phyloP scores from a whole-genome alignment of 2,113 vertebrate species.

The Mastomys natalensis region DNA sequence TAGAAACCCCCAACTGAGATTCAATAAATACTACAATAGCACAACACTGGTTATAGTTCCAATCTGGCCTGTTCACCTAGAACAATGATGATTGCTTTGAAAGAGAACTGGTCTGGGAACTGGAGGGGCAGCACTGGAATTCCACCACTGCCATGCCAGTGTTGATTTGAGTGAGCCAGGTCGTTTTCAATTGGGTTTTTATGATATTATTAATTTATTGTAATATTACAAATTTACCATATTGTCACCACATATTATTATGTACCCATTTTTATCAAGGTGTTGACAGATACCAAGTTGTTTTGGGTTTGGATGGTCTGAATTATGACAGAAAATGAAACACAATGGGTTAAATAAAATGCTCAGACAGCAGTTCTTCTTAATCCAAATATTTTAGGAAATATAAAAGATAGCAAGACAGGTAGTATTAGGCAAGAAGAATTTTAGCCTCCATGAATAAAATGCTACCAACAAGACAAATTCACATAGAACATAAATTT shows the following conservation, averaged over 20 bases:
- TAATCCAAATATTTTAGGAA: background rate
- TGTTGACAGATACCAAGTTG: background rate
- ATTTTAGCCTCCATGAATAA: constrained; percentile 2
- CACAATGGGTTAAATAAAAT: background rate
- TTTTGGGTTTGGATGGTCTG: background rate
- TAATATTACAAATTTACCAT: background rate
- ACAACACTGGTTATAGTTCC: background rate
- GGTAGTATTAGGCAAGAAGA: background rate
- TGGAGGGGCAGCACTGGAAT: background rate
- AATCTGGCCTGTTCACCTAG: background rate
- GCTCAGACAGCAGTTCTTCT: constrained; percentile 10
- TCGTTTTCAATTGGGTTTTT: background rate
- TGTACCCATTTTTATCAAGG: constrained; percentile 22
- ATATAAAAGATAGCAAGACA: background rate
- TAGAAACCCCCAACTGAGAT: too few relatives aligned
- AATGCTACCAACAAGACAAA: constrained; percentile 37
- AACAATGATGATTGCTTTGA: background rate
- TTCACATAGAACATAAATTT: background rate
- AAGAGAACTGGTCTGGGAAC: background rate
- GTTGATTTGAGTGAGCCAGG: background rate
- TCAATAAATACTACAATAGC: too few relatives aligned
- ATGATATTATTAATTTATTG: background rate
- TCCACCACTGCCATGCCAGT: background rate
- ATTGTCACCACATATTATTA: background rate
- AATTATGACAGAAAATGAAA: constrained; percentile 26